A percentile compares a stretch with the other conserved stretches of the same genome.
Evolutionary conservation across 1,140 invertebrate genomes (phyloP).

Genomic region (Parapsyche elsis): DNA sequence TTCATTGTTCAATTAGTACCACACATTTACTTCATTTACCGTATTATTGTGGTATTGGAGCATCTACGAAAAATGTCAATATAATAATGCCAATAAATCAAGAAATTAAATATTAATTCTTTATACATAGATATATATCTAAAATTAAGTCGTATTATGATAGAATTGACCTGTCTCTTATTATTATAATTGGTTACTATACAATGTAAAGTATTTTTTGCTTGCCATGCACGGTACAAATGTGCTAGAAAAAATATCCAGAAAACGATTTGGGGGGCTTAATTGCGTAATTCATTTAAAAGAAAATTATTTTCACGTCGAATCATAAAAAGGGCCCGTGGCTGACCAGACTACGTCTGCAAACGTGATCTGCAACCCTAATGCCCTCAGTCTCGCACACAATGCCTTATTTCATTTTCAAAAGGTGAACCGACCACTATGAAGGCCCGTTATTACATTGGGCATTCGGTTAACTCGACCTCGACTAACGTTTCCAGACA

Average conservation of each 20-base stretch:
- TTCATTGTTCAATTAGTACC: not conserved
- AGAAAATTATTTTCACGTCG: conserved; percentile 56
- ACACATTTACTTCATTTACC: too few species aligned
- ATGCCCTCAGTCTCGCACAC: not conserved
- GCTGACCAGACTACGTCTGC: conserved; percentile 35
- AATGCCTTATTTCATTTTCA: conserved; percentile 43
- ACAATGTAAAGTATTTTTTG: too few species aligned
- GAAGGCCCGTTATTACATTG: not conserved
- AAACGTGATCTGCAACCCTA: conserved; percentile 41
- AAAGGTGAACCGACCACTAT: conserved; percentile 22
- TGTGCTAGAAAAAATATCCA: too few species aligned
- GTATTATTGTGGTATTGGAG: too few species aligned
- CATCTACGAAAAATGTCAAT: too few species aligned
- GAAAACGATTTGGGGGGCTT: conserved; percentile 36
- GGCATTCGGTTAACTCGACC: not conserved
- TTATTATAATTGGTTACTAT: too few species aligned
- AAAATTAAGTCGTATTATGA: too few species aligned
- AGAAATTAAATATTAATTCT: too few species aligned
- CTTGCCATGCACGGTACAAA: too few species aligned
- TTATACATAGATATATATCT: too few species aligned
- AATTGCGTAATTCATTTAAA: conserved; percentile 56
- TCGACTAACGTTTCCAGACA: conserved; percentile 14
- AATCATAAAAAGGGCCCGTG: conserved; percentile 46
- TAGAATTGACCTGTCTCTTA: too few species aligned
- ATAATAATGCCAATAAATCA: too few species aligned